Evolutionary conservation across 2,113 vertebrate species (phyloP), one percentile per base, ranked within the genome.

Genomic region (Periophthalmodon schlosseri): DNA sequence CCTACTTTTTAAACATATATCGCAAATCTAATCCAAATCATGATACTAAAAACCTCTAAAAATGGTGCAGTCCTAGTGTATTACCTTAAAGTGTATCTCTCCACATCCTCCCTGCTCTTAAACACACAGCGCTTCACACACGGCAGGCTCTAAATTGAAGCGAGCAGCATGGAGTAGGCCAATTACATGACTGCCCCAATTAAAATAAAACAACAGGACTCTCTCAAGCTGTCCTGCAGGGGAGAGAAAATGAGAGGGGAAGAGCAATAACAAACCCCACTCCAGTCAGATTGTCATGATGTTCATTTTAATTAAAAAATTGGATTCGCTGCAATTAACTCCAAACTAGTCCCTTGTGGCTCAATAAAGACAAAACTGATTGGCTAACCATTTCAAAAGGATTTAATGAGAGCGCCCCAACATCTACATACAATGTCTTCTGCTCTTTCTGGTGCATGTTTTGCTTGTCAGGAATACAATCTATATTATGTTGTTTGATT

Each of bases 141-240:
- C 18, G 73, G 74, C 74, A 81, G 76, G 77, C 83, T 82, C 84
- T 87, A 86, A 91, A 89, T 89, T 91, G 91, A 90, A 89, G 78
- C 80, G 75, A 86, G 65, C 92, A 91, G 90, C 90, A 87, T 91
- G 91, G 89, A 89, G 91, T 86, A 76, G 84, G 87, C 86, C 88
- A 92, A 94, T 92, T 94, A 93, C 88, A 91, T 87, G 86, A 90
- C 87, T 83, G 77, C 78, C 82, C 88, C 87, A 93, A 92, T 93
- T 93, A 88, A 90, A 93, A 91, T 91, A 90, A 93, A 93, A 92
- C 91, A 92, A 91, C 91, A 89, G 86, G 91, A 89, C 86, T 91
- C 91, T 90, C 88, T 88, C 88, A 85, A 89, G 84, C 84, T 90
- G 85, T 92, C 93, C 91, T 92, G 90, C 86, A 90, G 92, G 88